Evolutionary conservation across 2,113 vertebrate species (phyloP), one percentile per base, ranked within the genome.

Genomic region (Geothlypis trichas): DNA sequence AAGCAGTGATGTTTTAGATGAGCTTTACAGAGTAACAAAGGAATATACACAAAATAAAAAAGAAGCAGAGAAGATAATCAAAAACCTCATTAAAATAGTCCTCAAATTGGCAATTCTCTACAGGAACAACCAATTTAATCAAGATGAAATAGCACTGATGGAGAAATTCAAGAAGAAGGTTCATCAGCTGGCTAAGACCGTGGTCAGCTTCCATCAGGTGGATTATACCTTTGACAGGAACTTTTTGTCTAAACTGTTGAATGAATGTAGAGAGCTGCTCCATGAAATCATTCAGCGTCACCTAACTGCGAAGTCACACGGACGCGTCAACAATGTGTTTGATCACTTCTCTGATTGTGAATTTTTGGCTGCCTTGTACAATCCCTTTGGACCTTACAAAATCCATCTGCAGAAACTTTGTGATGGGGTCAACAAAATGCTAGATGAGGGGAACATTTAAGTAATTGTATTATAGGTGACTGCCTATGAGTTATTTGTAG

Each of bases 151-250:
- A 37, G 95, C 97, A 0, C 42, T 98, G 74, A 98, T 98, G 96
- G 98, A 99, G 86, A 98, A 98, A 51, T 98, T 99, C 86, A 99
- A 98, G 97, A 98, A 98, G 97, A 99, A 99, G 33, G 98, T 99
- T n/a, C 98, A 99, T 68, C 98, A 98, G 57, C 96, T 99, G 31
- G 98, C 98, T 26, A 99, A 99, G 98, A 99, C 98, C 0, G 98
- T 98, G 80, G 98, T 99, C 94, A 99, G 98, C 93, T 99, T 99
- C 94, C 97, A 99, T 67, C 98, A 99, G 95, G 98, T 99, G 87
- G 98, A 99, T 84, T 99, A 98, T 93, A 99, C 98, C 55, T 99
- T 99, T 52, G 98, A 99, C 96, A 98, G 98, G 89, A 98, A 97
- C 51, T 98, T 99, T 80, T 92, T 99, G 79, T 98, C 98, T 52